Evolutionary conservation across 2,797 vertebrate genomes (phyloP).

Genomic region (Florisuga fusca): DNA sequence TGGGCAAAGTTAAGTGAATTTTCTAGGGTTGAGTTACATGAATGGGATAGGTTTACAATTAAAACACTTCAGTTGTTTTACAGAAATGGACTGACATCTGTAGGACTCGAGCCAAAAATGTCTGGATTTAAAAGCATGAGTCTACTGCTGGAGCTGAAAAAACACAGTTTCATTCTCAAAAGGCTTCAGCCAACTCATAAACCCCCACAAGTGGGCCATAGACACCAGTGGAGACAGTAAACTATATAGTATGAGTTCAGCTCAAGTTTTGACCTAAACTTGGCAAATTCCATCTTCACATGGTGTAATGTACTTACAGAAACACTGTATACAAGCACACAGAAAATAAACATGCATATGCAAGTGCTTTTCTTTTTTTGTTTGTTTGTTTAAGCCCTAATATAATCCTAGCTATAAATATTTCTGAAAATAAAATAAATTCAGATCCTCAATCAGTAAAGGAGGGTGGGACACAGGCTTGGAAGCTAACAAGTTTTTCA

Average conservation of each 20-base stretch:
- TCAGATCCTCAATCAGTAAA: not conserved
- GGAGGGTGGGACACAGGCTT: not conserved
- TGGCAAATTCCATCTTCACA: constrained; percentile 42
- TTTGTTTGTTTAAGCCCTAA: constrained; percentile 48
- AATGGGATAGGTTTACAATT: constrained; percentile 48
- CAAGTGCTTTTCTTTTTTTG: not conserved
- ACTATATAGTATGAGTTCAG: constrained; percentile 10
- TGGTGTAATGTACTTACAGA: constrained; percentile 9
- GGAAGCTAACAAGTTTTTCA: constrained; percentile 34
- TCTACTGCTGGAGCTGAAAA: constrained; percentile 52
- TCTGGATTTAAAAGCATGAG: constrained; percentile 58
- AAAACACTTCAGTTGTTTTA: constrained; percentile 52
- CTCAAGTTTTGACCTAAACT: constrained; percentile 54
- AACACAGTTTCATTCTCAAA: constrained; percentile 41
- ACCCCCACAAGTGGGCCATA: constrained; percentile 33
- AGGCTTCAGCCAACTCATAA: constrained; percentile 64
- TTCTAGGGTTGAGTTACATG: constrained; percentile 11
- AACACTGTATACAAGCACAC: not conserved
- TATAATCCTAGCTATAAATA: constrained; percentile 41
- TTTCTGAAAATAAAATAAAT: constrained; percentile 51
- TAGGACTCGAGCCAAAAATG: constrained; percentile 44
- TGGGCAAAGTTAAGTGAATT: not conserved
- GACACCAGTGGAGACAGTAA: constrained; percentile 55
- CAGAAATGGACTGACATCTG: constrained; percentile 42
- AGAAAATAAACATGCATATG: constrained; percentile 12